phyloP scores from a whole-genome alignment of 2,113 vertebrate species.

The Brevimyrus niger region DNA sequence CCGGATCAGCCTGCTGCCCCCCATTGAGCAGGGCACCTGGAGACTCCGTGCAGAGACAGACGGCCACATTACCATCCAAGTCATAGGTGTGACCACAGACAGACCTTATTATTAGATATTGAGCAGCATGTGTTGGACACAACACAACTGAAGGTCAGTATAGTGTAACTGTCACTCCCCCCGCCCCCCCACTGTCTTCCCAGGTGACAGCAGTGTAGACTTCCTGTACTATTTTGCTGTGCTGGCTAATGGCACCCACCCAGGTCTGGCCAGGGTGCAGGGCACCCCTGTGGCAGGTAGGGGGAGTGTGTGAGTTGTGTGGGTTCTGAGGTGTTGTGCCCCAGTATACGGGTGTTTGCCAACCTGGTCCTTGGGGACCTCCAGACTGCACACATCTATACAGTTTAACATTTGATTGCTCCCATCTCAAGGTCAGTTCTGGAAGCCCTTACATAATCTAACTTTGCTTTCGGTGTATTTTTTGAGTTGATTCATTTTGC shows the following conservation, averaged over 20 bases:
- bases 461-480: not conserved
- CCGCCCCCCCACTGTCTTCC: not conserved
- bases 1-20: conserved; percentile 55
- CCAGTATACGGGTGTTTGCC: conserved; percentile 27
- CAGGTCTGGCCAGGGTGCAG: conserved; percentile 67
- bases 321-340: not conserved
- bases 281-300: conserved; percentile 71
- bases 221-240: conserved; percentile 77
- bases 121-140: not conserved
- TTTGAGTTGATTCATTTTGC: not conserved
- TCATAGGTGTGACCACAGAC: conserved; percentile 39
- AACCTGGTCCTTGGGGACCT: not conserved
- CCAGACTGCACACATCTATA: not conserved
- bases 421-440: not conserved
- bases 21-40: conserved; percentile 62
- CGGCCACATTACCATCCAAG: conserved; percentile 54
- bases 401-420: not conserved
- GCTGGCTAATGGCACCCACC: conserved; percentile 65
- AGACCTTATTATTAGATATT: not conserved
- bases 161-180: not conserved
- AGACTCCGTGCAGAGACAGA: conserved; percentile 48
- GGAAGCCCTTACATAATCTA: no score
- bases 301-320: not conserved
- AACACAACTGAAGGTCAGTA: not conserved
- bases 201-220: conserved; percentile 69